Conservation (phyloP, 2,888 invertebrate genomes). For the Ochropacha duplaris region DNA sequence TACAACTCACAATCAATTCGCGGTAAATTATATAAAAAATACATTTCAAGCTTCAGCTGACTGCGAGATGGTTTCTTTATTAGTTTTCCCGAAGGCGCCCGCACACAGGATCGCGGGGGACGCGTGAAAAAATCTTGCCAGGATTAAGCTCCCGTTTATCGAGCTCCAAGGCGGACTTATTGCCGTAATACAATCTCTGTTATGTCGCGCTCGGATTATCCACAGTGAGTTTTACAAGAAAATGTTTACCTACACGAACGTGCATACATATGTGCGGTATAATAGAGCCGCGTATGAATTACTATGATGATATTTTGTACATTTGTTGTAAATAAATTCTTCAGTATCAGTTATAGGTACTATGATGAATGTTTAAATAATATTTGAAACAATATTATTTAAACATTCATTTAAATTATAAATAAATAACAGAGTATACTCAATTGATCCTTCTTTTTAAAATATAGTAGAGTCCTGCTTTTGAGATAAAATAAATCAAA, state of each 20-base stretch:
- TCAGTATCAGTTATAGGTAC: too few species aligned
- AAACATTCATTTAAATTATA: too few species aligned
- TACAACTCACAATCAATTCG: slow-evolving; percentile 73
- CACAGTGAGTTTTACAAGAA: slow-evolving; percentile 60
- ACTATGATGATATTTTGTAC: too few species aligned
- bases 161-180: slow-evolving; percentile 70
- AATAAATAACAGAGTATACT: too few species aligned
- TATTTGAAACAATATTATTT: too few species aligned
- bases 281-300: not conserved
- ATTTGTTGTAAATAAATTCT: too few species aligned
- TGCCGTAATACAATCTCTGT: slow-evolving; percentile 80
- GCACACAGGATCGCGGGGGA: slow-evolving; percentile 55
- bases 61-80: slow-evolving; percentile 82
- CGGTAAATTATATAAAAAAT: slow-evolving; percentile 84
- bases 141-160: slow-evolving; percentile 77
- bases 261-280: not conserved
- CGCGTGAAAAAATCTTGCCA: slow-evolving; percentile 78
- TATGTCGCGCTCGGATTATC: slow-evolving; percentile 76
- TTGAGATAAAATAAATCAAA: too few species aligned
- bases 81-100: slow-evolving; percentile 75
- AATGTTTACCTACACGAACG: slow-evolving; percentile 7
- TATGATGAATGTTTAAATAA: slow-evolving; percentile 18
- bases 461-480: slow-evolving; percentile 13
- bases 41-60: slow-evolving; percentile 83
- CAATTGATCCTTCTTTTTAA: not conserved